Percentiles rank a stretch among this genome's conserved stretches.
phyloP scores from a whole-genome alignment of 2,113 vertebrate species.

The Lanius ludovicianus region DNA sequence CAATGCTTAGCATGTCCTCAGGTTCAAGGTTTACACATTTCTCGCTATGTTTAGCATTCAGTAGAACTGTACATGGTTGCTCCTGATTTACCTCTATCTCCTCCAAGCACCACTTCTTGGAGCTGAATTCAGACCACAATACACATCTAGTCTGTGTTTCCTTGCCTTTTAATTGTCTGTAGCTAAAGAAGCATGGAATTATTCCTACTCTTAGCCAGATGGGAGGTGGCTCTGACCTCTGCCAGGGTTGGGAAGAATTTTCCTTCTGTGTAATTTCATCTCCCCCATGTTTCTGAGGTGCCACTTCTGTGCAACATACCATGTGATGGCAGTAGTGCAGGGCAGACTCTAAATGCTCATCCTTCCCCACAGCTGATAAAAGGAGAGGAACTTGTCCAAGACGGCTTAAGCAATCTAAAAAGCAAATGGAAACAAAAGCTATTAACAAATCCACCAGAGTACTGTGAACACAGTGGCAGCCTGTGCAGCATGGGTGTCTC shows the following conservation, averaged over 20 bases:
- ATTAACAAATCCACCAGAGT: background rate
- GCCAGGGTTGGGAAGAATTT: background rate
- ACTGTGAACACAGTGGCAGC: background rate
- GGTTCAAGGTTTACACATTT: background rate
- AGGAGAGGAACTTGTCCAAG: constrained; percentile 79
- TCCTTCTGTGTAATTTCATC: background rate
- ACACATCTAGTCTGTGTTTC: background rate
- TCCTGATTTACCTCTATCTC: background rate
- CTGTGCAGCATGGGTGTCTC: background rate
- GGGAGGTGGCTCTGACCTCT: background rate
- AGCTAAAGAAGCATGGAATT: background rate
- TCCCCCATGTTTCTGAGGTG: background rate
- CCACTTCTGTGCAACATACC: constrained; percentile 66
- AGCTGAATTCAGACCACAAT: background rate
- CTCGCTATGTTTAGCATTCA: background rate
- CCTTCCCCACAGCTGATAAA: constrained; percentile 84
- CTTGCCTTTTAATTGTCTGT: background rate
- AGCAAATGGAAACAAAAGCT: background rate
- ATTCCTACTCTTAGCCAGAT: background rate
- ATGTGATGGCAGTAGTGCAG: constrained; percentile 84
- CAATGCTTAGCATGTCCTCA: background rate
- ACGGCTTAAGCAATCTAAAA: constrained; percentile 85
- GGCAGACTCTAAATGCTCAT: constrained; percentile 80
- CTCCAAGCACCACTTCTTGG: background rate
- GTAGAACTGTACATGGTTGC: background rate